Evolutionary conservation across 1,140 invertebrate genomes (phyloP).

Genomic region (Euschistus heros): DNA sequence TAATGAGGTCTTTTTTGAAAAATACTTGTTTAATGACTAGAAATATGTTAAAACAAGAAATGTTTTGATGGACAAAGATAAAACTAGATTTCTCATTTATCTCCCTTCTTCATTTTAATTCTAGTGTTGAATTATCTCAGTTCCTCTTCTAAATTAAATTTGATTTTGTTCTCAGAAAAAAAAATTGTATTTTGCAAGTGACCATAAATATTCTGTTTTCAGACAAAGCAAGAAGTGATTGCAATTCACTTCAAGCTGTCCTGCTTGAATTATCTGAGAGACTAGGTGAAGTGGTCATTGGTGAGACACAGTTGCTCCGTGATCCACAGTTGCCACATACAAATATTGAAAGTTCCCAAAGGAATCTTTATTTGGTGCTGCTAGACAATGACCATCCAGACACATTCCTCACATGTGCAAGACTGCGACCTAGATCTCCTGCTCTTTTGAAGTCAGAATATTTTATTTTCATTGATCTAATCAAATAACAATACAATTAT

Average conservation of each 20-base stretch:
- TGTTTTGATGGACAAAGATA: no score
- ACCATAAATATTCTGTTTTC: slow-evolving; percentile 23
- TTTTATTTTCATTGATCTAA: background rate
- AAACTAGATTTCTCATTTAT: no score
- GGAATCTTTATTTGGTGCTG: slow-evolving; percentile 71
- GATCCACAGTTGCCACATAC: slow-evolving; percentile 55
- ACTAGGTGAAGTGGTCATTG: slow-evolving; percentile 61
- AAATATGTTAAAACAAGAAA: no score
- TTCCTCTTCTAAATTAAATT: no score
- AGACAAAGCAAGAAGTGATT: slow-evolving; percentile 48
- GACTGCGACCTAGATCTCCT: slow-evolving; percentile 55
- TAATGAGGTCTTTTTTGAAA: no score
- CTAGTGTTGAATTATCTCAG: no score
- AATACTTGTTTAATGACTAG: no score
- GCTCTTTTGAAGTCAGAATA: slow-evolving; percentile 55
- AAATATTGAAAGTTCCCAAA: slow-evolving; percentile 56
- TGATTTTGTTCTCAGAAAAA: background rate
- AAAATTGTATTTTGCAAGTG: background rate
- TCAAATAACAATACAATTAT: no score
- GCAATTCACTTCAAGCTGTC: slow-evolving; percentile 71
- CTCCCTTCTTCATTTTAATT: no score
- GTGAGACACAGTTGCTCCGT: slow-evolving; percentile 50
- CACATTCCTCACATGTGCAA: slow-evolving; percentile 71
- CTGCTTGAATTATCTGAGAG: slow-evolving; percentile 62
- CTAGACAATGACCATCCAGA: slow-evolving; percentile 69